A percentile compares a stretch with the other conserved stretches of the same genome.
Conservation (phyloP, 2,113 vertebrate genomes). For the Chloroceryle aenea region DNA sequence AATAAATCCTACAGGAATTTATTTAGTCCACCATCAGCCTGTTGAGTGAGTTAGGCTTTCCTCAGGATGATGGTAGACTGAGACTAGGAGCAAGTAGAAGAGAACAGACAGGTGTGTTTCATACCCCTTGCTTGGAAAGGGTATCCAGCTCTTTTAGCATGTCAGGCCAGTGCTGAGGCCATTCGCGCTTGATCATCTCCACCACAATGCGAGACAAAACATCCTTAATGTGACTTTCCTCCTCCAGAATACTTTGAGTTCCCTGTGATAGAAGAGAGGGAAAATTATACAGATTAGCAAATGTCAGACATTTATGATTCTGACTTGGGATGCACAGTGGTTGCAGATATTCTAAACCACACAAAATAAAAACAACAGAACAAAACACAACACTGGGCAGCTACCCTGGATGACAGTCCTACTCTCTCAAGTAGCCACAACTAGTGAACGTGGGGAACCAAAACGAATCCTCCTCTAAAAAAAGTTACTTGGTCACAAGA, state of each 20-base stretch:
- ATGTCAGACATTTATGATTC: not conserved
- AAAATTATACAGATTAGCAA: not conserved
- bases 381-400: not conserved
- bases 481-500: not conserved
- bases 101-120: not conserved
- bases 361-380: not conserved
- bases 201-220: constrained; percentile 92
- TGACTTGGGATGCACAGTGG: not conserved
- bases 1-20: not conserved
- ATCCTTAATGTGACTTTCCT: constrained; percentile 96
- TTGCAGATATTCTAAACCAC: not conserved
- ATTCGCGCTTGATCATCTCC: constrained; percentile 98
- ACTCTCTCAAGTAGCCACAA: not conserved
- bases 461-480: not conserved
- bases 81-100: not conserved
- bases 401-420: not conserved
- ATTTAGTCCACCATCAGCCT: not conserved
- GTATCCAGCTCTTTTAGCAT: constrained; percentile 95
- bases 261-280: constrained; percentile 77
- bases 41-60: not conserved
- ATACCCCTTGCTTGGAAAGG: constrained; percentile 90
- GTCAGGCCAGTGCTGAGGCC: constrained; percentile 97
- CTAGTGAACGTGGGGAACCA: not conserved
- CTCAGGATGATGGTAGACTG: not conserved
- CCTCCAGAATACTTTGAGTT: constrained; percentile 89